Percentiles rank a stretch among this genome's conserved stretches.
These are phyloP conservation scores for Tragelaphus buxtoni DNA, from an alignment of 2,113 vertebrate species.

Conservation along the genomic window DNA sequence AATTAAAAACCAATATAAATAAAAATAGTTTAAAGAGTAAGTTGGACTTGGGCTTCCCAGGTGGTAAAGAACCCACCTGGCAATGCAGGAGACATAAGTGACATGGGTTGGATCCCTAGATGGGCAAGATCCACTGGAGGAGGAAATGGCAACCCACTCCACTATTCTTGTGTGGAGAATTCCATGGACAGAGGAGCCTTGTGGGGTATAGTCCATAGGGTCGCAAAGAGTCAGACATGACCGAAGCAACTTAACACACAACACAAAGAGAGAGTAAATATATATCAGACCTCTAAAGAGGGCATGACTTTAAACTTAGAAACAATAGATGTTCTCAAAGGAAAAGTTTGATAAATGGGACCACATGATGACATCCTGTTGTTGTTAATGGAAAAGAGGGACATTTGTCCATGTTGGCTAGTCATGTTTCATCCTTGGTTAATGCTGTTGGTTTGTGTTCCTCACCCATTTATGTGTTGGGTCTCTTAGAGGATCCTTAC, in stretches of 20 bases:
- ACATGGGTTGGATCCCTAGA: rapidly evolving
- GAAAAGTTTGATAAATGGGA: background rate
- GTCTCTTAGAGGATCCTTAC: background rate
- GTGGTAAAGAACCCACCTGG: background rate
- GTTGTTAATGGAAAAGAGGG: background rate
- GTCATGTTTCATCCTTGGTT: background rate
- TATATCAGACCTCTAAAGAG: background rate
- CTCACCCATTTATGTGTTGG: background rate
- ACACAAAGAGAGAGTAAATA: background rate
- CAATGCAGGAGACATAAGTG: background rate
- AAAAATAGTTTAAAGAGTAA: background rate
- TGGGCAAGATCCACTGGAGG: background rate
- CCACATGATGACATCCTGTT: background rate
- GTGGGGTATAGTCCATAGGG: background rate
- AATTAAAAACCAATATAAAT: background rate
- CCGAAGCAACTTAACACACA: background rate
- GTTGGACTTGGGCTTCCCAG: background rate
- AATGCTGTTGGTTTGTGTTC: background rate
- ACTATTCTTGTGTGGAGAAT: background rate
- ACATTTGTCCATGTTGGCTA: background rate
- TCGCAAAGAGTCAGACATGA: background rate
- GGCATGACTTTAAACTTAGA: background rate
- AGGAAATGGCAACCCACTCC: background rate
- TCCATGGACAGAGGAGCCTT: background rate
- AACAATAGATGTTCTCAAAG: background rate